phyloP scores from a whole-genome alignment of 2,113 vertebrate species.

The Willisornis vidua region DNA sequence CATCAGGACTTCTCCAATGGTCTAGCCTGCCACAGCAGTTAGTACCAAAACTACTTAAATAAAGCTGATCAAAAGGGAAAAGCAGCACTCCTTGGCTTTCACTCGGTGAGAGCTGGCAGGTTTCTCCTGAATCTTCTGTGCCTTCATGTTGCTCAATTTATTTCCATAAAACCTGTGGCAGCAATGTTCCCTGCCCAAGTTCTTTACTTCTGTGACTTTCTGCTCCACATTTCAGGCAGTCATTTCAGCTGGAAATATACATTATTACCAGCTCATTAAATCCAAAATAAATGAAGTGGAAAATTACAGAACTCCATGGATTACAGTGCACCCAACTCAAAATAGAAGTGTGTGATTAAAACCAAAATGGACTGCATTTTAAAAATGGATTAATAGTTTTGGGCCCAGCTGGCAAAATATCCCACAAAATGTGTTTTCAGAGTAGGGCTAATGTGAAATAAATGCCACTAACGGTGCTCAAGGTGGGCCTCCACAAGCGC shows the following conservation, averaged over 20 bases:
- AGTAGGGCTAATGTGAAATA: neutral
- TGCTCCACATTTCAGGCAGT: slow-evolving; percentile 38
- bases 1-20: neutral
- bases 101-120: neutral
- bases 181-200: neutral
- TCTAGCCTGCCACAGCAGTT: neutral
- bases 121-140: neutral
- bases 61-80: neutral
- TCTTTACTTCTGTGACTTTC: slow-evolving; percentile 52
- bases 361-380: slow-evolving; percentile 24
- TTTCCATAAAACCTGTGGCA: neutral
- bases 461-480: neutral
- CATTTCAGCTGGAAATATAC: slow-evolving; percentile 58
- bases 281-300: slow-evolving; percentile 57
- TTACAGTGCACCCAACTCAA: slow-evolving; percentile 62
- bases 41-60: neutral
- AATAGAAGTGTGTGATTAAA: slow-evolving; percentile 63
- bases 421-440: neutral
- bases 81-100: neutral
- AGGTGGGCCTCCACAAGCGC: neutral
- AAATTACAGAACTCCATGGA: slow-evolving; percentile 63
- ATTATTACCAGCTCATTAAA: slow-evolving; percentile 67
- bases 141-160: neutral
- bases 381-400: slow-evolving; percentile 44
- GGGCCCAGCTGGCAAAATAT: slow-evolving; percentile 27